Evolutionary conservation across 92 coral and sea anemone species (phyloP).

Genomic region (Palythoa heliodiscus): DNA sequence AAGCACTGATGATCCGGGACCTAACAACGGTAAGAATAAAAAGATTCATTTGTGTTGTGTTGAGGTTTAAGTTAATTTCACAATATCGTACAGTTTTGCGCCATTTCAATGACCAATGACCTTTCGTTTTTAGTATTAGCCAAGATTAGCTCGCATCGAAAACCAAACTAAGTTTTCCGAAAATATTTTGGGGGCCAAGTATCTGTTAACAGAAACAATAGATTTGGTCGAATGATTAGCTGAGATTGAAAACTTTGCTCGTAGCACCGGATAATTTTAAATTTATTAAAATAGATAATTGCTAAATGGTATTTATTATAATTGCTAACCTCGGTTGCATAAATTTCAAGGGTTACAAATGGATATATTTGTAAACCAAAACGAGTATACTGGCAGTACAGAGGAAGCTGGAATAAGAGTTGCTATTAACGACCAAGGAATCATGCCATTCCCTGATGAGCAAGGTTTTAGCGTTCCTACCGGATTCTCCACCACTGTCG

Average conservation of each 20-base stretch:
- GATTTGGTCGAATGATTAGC: too few relatives aligned
- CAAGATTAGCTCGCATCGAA: too few relatives aligned
- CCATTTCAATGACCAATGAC: too few relatives aligned
- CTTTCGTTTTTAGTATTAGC: too few relatives aligned
- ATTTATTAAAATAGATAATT: too few relatives aligned
- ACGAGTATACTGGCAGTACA: constrained; percentile 52
- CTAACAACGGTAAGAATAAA: constrained; percentile 54
- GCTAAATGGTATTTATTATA: not conserved
- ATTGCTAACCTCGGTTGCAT: not conserved
- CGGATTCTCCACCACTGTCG: constrained; percentile 89
- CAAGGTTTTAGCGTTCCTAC: constrained; percentile 90
- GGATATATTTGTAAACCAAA: constrained; percentile 67
- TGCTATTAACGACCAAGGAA: constrained; percentile 68
- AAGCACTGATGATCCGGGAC: constrained; percentile 62
- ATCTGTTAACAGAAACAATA: too few relatives aligned
- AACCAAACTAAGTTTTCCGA: too few relatives aligned
- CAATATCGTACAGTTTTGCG: too few relatives aligned
- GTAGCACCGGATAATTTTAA: too few relatives aligned
- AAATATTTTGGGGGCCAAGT: too few relatives aligned
- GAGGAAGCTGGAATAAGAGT: constrained; percentile 86
- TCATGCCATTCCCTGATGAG: constrained; percentile 84
- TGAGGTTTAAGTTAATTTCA: too few relatives aligned
- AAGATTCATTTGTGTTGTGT: not conserved
- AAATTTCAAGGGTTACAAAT: constrained; percentile 61
- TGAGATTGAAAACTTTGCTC: too few relatives aligned